Conservation (phyloP, 2,797 vertebrate species). For the Mus minutoides region DNA sequence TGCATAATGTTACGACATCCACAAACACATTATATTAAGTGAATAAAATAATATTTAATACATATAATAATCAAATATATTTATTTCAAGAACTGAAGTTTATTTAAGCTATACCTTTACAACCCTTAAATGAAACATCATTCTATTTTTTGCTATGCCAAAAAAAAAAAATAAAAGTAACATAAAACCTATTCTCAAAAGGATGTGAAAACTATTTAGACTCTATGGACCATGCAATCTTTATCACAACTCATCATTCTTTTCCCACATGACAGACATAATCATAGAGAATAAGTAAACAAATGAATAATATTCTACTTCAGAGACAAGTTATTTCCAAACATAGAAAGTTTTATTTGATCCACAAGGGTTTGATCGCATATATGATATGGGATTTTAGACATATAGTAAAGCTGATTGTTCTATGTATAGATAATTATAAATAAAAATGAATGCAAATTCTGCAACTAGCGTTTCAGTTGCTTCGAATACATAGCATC, state of each 20-base stretch:
- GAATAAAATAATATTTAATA: background rate
- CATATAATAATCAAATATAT: background rate
- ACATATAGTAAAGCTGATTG: background rate
- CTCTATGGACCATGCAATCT: background rate
- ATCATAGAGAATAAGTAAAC: background rate
- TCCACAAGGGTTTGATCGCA: background rate
- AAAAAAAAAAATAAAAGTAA: background rate
- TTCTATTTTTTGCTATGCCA: background rate
- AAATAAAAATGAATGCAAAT: background rate
- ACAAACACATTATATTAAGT: background rate
- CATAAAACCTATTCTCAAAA: background rate
- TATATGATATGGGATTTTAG: background rate
- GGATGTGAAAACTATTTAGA: background rate
- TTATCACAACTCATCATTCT: background rate
- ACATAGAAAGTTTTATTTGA: background rate
- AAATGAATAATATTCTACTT: background rate
- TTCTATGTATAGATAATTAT: background rate
- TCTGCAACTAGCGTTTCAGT: background rate
- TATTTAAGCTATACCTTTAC: background rate
- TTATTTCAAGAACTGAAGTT: background rate
- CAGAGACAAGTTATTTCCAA: slow-evolving; percentile 4
- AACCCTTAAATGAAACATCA: background rate
- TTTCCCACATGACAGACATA: background rate
- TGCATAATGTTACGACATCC: background rate
- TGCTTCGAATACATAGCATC: background rate